Evolutionary conservation across 2,113 vertebrate genomes (phyloP).

Genomic region (Oxygymnocypris stewartii): DNA sequence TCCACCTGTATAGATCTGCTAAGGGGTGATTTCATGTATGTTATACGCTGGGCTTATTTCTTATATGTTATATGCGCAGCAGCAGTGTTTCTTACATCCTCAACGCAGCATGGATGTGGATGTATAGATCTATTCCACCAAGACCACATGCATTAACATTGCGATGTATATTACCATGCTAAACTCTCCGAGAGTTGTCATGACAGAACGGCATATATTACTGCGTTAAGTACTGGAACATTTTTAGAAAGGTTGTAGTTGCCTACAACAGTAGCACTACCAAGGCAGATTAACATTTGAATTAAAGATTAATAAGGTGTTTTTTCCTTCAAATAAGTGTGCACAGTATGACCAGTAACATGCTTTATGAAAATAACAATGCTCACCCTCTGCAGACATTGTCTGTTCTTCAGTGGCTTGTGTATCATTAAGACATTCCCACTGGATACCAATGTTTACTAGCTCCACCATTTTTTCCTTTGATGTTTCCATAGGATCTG

Average conservation of each 20-base stretch:
- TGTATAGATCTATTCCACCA: too few species aligned
- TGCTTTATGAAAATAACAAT: not conserved
- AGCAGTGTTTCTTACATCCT: too few species aligned
- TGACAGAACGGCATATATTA: not conserved
- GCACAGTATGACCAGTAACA: not conserved
- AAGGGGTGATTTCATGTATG: too few species aligned
- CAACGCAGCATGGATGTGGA: too few species aligned
- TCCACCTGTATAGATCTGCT: too few species aligned
- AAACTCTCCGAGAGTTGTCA: too few species aligned
- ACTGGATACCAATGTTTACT: slow-evolving; percentile 69
- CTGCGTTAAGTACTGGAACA: not conserved
- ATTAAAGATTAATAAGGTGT: not conserved
- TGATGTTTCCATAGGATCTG: slow-evolving; percentile 49
- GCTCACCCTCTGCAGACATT: slow-evolving; percentile 47
- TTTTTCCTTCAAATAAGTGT: not conserved
- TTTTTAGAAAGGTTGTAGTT: not conserved
- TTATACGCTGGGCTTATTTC: too few species aligned
- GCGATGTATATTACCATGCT: too few species aligned
- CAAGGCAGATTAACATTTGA: not conserved
- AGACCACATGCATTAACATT: too few species aligned
- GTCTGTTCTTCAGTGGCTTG: slow-evolving; percentile 37
- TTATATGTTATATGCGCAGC: too few species aligned
- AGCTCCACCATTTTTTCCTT: slow-evolving; percentile 38
- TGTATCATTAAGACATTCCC: slow-evolving; percentile 62
- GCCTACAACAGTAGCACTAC: too few species aligned